Conservation (phyloP, 2,113 vertebrate species). For the Mola mola region DNA sequence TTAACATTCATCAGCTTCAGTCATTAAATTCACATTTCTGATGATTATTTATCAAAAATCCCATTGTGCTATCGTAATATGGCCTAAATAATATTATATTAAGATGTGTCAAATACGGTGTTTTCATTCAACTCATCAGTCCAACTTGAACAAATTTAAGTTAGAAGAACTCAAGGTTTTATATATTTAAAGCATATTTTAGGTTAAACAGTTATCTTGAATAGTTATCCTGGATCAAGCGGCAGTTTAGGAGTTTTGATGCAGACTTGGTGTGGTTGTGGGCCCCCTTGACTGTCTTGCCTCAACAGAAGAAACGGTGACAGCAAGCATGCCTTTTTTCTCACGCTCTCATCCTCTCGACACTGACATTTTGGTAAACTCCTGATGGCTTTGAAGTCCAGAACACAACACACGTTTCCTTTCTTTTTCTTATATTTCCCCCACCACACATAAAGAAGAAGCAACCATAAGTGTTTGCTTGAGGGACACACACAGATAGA, state of each 20-base stretch:
- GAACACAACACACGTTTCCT: constrained; percentile 14
- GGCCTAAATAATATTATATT: too few relatives aligned
- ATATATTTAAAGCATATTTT: too few relatives aligned
- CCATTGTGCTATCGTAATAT: too few relatives aligned
- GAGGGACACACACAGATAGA: constrained; percentile 51
- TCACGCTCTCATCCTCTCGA: constrained; percentile 42
- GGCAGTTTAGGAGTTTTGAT: constrained; percentile 35
- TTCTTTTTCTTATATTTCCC: background rate
- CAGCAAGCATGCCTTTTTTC: constrained; percentile 42
- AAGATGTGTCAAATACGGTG: too few relatives aligned
- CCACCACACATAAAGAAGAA: constrained; percentile 29
- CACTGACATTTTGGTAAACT: constrained; percentile 59
- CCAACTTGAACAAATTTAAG: too few relatives aligned
- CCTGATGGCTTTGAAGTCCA: constrained; percentile 58
- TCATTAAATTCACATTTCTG: too few relatives aligned
- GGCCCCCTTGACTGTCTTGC: constrained; percentile 21
- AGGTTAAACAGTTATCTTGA: too few relatives aligned
- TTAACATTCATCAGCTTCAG: too few relatives aligned
- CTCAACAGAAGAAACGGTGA: constrained; percentile 40
- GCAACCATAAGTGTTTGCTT: constrained; percentile 55
- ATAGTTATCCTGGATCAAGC: constrained; percentile 45
- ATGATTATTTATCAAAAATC: too few relatives aligned
- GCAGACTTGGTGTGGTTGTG: constrained; percentile 51
- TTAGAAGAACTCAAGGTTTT: too few relatives aligned
- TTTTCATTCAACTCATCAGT: too few relatives aligned